Percentiles rank a stretch among this genome's conserved stretches.
Evolutionary conservation across 2,113 vertebrate genomes (phyloP).

Genomic region (Pseudorasbora parva): DNA sequence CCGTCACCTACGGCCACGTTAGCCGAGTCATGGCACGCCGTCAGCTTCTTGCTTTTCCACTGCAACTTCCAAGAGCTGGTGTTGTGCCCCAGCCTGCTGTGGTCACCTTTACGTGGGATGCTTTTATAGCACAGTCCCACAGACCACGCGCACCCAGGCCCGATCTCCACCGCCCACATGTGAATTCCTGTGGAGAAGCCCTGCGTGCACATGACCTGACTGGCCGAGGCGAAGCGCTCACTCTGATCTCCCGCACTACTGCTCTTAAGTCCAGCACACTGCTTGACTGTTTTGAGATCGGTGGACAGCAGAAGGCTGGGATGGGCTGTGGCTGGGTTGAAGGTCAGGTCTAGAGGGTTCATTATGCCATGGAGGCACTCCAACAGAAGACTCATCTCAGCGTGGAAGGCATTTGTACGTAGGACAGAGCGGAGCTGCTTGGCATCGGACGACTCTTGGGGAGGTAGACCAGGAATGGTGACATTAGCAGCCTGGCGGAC

Average conservation of each 20-base stretch:
- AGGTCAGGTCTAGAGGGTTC: constrained; percentile 71
- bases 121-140: constrained; percentile 71
- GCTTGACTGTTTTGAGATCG: constrained; percentile 68
- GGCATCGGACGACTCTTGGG: constrained; percentile 54
- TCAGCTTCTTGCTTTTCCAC: constrained; percentile 75
- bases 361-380: constrained; percentile 67
- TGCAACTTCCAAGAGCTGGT: constrained; percentile 73
- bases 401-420: constrained; percentile 67
- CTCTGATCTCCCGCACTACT: constrained; percentile 61
- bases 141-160: constrained; percentile 68
- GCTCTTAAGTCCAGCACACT: constrained; percentile 46
- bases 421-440: constrained; percentile 63
- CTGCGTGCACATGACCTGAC: constrained; percentile 72
- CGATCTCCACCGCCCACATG: constrained; percentile 72
- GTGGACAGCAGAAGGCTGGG: constrained; percentile 67
- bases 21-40: constrained; percentile 65
- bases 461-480: constrained; percentile 42
- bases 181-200: constrained; percentile 69
- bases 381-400: constrained; percentile 63
- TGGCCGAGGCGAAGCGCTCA: constrained; percentile 63
- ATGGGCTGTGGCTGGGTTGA: constrained; percentile 65
- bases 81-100: constrained; percentile 74
- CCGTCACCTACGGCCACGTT: constrained; percentile 57
- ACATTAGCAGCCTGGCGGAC: constrained; percentile 57
- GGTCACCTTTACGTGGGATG: constrained; percentile 70